Conservation (phyloP, 2,113 vertebrate species). For the Cebus imitator region DNA sequence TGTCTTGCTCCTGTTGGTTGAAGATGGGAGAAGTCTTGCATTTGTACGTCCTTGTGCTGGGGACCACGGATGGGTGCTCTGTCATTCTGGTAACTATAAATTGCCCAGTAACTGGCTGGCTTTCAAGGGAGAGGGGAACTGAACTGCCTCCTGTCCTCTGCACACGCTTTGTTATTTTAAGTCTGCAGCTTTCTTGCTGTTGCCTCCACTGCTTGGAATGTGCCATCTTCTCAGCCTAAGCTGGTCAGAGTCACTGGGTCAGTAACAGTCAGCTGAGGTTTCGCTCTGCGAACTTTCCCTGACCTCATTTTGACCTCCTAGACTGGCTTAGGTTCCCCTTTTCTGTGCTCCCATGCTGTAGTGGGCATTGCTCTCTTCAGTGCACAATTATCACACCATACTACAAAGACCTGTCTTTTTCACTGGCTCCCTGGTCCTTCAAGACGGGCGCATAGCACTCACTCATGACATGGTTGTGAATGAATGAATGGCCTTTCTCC, state of each 20-base stretch:
- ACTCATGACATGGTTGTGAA: neutral
- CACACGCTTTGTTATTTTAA: neutral
- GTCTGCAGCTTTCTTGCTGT: neutral
- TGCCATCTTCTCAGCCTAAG: neutral
- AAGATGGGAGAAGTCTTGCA: neutral
- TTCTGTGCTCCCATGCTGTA: neutral
- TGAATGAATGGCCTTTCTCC: neutral
- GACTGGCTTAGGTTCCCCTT: neutral
- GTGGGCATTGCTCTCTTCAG: neutral
- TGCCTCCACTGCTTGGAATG: neutral
- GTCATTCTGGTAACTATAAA: neutral
- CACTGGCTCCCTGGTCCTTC: neutral
- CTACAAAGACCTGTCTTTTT: neutral
- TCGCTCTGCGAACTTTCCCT: neutral
- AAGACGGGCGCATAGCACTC: neutral
- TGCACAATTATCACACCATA: neutral
- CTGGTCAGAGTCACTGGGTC: neutral
- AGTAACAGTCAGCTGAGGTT: neutral
- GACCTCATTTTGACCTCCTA: neutral
- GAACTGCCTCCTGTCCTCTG: neutral
- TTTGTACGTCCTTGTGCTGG: neutral
- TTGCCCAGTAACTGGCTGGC: neutral
- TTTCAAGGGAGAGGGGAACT: neutral
- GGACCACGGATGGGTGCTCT: no score
- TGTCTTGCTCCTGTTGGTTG: neutral